phyloP scores from a whole-genome alignment of 2,888 invertebrate genomes.

The Eulithis prunata region DNA sequence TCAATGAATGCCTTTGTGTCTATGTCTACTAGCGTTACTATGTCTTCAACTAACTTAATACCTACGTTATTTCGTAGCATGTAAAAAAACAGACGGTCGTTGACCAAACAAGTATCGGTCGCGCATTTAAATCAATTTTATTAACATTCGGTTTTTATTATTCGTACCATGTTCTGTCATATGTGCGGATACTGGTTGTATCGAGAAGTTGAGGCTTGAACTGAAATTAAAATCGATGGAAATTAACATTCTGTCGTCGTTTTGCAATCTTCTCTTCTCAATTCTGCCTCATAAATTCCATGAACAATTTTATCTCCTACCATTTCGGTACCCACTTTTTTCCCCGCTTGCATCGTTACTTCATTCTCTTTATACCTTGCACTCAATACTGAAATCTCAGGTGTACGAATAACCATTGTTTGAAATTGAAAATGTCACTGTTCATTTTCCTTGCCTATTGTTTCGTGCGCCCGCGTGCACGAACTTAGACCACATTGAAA shows the following conservation, averaged over 20 bases:
- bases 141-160: slow-evolving; percentile 47
- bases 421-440: slow-evolving; percentile 32
- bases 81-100: slow-evolving; percentile 46
- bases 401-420: slow-evolving; percentile 49
- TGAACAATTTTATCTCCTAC: neutral
- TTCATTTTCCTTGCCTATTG: slow-evolving; percentile 35
- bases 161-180: slow-evolving; percentile 52
- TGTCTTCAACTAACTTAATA: slow-evolving; percentile 21
- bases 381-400: slow-evolving; percentile 46
- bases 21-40: slow-evolving; percentile 22
- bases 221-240: slow-evolving; percentile 56
- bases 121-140: slow-evolving; percentile 32
- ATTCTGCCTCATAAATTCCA: slow-evolving; percentile 8
- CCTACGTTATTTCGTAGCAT: slow-evolving; percentile 2
- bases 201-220: slow-evolving; percentile 51
- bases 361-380: slow-evolving; percentile 50
- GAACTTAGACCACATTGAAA: slow-evolving; percentile 23
- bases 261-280: slow-evolving; percentile 24
- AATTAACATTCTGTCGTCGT: slow-evolving; percentile 57
- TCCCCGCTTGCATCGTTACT: slow-evolving; percentile 42
- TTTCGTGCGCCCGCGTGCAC: slow-evolving; percentile 13
- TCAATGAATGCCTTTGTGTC: slow-evolving; percentile 54
- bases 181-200: slow-evolving; percentile 49
- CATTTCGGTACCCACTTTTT: slow-evolving; percentile 25
- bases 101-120: slow-evolving; percentile 42